phyloP scores from a whole-genome alignment of 2,888 invertebrate genomes.

The Cephalotes varians region DNA sequence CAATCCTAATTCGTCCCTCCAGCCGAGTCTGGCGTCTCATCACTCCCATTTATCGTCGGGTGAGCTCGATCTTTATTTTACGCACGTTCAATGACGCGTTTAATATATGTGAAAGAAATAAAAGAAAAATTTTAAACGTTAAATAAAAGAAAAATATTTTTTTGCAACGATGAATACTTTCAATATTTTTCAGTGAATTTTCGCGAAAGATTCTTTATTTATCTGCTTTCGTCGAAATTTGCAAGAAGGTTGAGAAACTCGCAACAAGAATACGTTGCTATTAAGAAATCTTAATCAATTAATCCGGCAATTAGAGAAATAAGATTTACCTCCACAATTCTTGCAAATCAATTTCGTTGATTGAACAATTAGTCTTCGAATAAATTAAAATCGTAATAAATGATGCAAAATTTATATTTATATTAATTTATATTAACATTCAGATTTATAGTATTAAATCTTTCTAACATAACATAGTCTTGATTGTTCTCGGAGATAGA shows the following conservation, averaged over 20 bases:
- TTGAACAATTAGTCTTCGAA: background rate
- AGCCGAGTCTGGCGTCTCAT: constrained; percentile 83
- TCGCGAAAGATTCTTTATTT: background rate
- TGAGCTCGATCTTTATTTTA: constrained; percentile 67
- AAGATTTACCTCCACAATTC: too few species aligned
- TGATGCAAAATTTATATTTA: background rate
- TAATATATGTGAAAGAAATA: background rate
- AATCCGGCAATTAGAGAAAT: background rate
- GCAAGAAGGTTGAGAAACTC: background rate
- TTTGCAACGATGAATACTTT: background rate
- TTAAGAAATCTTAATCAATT: background rate
- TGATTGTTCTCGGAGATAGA: background rate
- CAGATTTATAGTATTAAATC: background rate
- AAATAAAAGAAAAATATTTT: background rate
- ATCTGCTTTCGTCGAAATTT: background rate
- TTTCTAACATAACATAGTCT: background rate
- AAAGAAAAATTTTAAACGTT: background rate
- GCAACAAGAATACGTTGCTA: background rate
- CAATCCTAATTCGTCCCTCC: constrained; percentile 89
- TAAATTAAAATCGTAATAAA: background rate
- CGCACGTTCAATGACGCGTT: background rate
- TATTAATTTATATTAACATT: too few species aligned
- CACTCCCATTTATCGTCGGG: constrained; percentile 84
- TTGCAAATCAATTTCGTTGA: background rate
- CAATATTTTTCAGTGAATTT: too few species aligned